Conservation (phyloP, 1,140 invertebrate species). For the Drosophila bocqueti region DNA sequence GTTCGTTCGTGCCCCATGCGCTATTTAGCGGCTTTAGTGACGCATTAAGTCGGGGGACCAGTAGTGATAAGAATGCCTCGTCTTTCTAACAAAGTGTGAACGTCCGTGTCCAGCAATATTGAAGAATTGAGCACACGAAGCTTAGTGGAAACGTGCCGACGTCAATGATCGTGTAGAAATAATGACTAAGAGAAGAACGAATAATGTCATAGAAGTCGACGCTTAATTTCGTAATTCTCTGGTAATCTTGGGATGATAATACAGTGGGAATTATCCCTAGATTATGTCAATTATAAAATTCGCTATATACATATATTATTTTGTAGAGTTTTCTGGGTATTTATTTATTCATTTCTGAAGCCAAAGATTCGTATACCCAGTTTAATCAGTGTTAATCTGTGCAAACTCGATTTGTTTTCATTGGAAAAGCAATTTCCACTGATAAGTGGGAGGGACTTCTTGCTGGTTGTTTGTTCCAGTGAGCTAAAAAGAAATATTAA, state of each 20-base stretch:
- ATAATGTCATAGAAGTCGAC: background rate
- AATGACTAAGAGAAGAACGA: constrained; percentile 1
- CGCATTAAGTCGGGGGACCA: constrained; percentile 14
- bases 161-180: constrained; percentile 13
- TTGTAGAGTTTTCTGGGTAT: background rate
- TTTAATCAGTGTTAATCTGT: background rate
- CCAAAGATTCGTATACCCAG: background rate
- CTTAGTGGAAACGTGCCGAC: constrained; percentile 9
- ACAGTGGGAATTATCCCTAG: background rate
- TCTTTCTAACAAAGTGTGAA: constrained; percentile 4
- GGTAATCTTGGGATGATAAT: background rate
- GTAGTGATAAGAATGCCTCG: constrained; percentile 25
- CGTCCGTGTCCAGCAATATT: constrained; percentile 2
- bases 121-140: constrained; percentile 15
- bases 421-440: background rate
- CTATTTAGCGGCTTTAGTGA: constrained; percentile 35
- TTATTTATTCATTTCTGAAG: background rate
- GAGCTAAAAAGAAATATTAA: constrained; percentile 14
- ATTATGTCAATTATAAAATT: background rate
- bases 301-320: background rate
- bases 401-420: constrained; percentile 1
- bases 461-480: constrained; percentile 3
- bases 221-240: background rate
- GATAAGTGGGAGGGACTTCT: constrained; percentile 6
- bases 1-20: constrained; percentile 30